These are phyloP conservation scores for Calephelis perditalis DNA, from an alignment of 2,888 invertebrate genomes.

Conservation along the genomic window DNA sequence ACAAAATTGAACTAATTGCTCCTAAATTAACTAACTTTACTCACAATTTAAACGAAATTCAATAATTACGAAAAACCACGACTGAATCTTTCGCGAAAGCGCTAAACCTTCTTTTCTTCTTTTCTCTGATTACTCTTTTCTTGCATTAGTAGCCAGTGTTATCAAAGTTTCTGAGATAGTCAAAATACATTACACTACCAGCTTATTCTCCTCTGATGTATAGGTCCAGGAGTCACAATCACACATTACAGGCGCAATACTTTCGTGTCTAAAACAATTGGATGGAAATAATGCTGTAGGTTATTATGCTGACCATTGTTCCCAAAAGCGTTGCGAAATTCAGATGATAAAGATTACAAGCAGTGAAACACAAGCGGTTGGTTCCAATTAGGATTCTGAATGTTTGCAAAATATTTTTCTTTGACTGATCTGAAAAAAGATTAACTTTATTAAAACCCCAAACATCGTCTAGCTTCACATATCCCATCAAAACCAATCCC, in stretches of 20 bases:
- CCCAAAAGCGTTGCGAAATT: constrained; percentile 47
- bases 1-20: too few species aligned
- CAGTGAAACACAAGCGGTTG: constrained; percentile 45
- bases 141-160: too few species aligned
- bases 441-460: background rate
- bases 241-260: constrained; percentile 19
- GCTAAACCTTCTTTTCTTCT: too few species aligned
- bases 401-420: constrained; percentile 40
- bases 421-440: constrained; percentile 39
- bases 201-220: background rate
- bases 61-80: too few species aligned
- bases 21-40: too few species aligned
- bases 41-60: too few species aligned
- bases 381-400: constrained; percentile 46
- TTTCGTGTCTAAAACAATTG: constrained; percentile 39
- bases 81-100: too few species aligned
- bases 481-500: too few species aligned
- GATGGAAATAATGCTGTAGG: constrained; percentile 54
- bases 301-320: constrained; percentile 49
- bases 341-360: constrained; percentile 45
- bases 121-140: too few species aligned
- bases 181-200: too few species aligned
- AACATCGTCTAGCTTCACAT: too few species aligned
- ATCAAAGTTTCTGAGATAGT: too few species aligned
- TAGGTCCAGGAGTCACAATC: background rate